These are phyloP conservation scores for Papilio xuthus DNA, from an alignment of 1,140 invertebrate species.

Conservation along the genomic window DNA sequence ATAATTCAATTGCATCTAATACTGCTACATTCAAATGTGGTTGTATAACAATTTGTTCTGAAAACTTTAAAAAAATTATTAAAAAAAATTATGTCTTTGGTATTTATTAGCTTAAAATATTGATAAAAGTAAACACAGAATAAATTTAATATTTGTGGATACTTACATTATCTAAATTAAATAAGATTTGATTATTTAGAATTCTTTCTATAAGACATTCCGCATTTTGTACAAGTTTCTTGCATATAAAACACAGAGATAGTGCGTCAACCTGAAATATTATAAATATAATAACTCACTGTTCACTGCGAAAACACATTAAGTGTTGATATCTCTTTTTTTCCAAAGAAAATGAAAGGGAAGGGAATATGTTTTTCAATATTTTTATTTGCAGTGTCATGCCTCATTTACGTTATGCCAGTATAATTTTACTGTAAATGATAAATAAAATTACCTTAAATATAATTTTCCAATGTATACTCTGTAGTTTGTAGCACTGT, in stretches of 20 bases:
- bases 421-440: background rate
- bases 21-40: slow-evolving; percentile 37
- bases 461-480: slow-evolving; percentile 46
- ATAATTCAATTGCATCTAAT: slow-evolving; percentile 40
- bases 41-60: slow-evolving; percentile 40
- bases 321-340: no score
- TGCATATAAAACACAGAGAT: slow-evolving; percentile 63
- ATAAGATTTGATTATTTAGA: slow-evolving; percentile 59
- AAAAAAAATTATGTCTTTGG: no score
- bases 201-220: slow-evolving; percentile 65
- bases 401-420: no score
- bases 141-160: slow-evolving; percentile 13
- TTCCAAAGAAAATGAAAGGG: no score
- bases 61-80: slow-evolving; percentile 44
- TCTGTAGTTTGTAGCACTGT: slow-evolving; percentile 46
- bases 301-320: no score
- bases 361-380: no score
- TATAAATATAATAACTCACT: slow-evolving; percentile 2
- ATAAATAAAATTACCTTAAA: slow-evolving; percentile 46
- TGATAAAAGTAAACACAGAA: no score
- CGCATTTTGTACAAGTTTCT: slow-evolving; percentile 52
- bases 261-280: slow-evolving; percentile 57
- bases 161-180: slow-evolving; percentile 65
- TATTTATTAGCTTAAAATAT: no score
- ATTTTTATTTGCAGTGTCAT: no score